phyloP scores from a whole-genome alignment of 2,888 invertebrate genomes.

The Oasisia sp. region DNA sequence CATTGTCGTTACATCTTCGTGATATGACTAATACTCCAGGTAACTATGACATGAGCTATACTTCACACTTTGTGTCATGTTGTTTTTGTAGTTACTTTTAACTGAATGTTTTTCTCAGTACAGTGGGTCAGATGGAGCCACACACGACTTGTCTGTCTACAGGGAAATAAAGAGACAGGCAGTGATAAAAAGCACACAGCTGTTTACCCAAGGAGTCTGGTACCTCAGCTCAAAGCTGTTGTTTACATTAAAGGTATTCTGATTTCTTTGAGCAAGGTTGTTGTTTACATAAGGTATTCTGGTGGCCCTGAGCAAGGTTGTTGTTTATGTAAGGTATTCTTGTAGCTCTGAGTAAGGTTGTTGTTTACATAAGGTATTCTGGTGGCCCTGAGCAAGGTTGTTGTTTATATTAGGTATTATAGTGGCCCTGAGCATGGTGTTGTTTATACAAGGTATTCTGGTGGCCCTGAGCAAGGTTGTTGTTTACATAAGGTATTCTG shows the following conservation, averaged over 20 bases:
- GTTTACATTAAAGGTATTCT: too few relatives aligned
- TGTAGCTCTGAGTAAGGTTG: too few relatives aligned
- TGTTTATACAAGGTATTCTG: neutral
- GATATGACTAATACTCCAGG: neutral
- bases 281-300: too few relatives aligned
- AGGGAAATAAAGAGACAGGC: neutral
- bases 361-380: too few relatives aligned
- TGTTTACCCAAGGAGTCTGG: neutral
- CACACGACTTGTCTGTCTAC: neutral
- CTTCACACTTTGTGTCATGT: neutral
- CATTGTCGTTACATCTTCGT: neutral
- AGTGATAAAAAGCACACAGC: neutral
- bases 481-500: neutral
- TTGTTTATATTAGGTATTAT: too few relatives aligned
- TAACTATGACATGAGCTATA: neutral
- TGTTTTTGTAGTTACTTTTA: neutral
- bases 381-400: too few relatives aligned
- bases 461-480: neutral
- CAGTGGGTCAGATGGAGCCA: neutral
- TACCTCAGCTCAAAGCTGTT: neutral
- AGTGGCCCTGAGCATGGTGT: too few relatives aligned
- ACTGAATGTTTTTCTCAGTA: neutral
- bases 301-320: neutral
- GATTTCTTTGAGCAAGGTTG: too few relatives aligned
- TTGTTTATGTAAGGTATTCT: too few relatives aligned